Evolutionary conservation across 2,113 vertebrate species (phyloP).

Genomic region (Pseudonaja textilis): DNA sequence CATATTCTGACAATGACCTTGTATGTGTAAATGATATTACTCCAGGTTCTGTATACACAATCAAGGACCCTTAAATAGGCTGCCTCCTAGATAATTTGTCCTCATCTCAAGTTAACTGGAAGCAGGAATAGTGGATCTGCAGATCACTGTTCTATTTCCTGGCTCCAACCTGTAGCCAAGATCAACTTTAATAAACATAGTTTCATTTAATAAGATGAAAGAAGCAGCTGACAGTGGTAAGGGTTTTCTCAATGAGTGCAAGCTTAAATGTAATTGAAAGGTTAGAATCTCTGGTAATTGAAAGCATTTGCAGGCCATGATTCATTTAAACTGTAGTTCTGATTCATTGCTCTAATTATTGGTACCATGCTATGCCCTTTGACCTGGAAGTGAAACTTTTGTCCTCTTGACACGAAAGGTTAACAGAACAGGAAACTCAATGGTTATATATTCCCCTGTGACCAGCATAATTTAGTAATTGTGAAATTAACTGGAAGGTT

Average conservation of each 20-base stretch:
- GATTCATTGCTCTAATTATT: constrained; percentile 79
- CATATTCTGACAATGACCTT: not conserved
- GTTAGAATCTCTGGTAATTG: constrained; percentile 64
- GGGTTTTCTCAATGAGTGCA: constrained; percentile 26
- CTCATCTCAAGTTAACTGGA: not conserved
- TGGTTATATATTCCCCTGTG: constrained; percentile 71
- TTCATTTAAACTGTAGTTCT: constrained; percentile 72
- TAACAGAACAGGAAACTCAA: constrained; percentile 90
- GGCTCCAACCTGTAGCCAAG: not conserved
- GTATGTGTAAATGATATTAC: not conserved
- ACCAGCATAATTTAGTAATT: constrained; percentile 89
- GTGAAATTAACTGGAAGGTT: constrained; percentile 84
- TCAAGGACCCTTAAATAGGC: not conserved
- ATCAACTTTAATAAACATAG: not conserved
- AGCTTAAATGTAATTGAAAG: constrained; percentile 35
- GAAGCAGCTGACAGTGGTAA: not conserved
- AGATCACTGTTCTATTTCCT: not conserved
- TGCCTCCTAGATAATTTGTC: not conserved
- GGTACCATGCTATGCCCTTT: constrained; percentile 85
- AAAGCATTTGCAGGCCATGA: constrained; percentile 71
- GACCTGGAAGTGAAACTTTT: constrained; percentile 87
- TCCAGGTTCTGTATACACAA: not conserved
- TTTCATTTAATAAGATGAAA: not conserved
- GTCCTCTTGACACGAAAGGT: constrained; percentile 84
- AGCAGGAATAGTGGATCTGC: not conserved